Evolutionary conservation across 2,888 invertebrate species (phyloP).

Genomic region (Tetragonula carbonaria): DNA sequence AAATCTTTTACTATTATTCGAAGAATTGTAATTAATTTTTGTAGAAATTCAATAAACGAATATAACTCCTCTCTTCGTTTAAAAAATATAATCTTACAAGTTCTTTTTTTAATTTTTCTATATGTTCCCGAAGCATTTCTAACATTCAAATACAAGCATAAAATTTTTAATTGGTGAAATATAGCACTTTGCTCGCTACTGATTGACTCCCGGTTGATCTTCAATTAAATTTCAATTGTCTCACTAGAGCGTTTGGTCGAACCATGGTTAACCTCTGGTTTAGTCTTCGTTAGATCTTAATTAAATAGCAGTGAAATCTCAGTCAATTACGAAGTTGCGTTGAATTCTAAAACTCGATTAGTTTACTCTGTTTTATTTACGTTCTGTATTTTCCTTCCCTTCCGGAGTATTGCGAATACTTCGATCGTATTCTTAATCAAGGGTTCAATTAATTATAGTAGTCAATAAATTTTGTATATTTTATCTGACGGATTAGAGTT

Average conservation of each 20-base stretch:
- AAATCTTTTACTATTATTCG: not conserved
- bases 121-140: not conserved
- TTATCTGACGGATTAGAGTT: too few relatives aligned
- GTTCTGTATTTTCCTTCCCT: too few relatives aligned
- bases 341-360: not conserved
- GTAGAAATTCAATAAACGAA: not conserved
- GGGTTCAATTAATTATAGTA: too few relatives aligned
- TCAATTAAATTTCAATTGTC: conserved; percentile 35
- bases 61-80: not conserved
- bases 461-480: too few relatives aligned
- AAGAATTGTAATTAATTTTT: not conserved
- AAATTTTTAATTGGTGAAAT: not conserved
- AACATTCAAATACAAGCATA: not conserved
- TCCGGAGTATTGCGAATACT: too few relatives aligned
- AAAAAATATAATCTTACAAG: not conserved
- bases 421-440: too few relatives aligned
- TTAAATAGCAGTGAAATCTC: conserved; percentile 18
- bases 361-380: not conserved
- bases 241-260: conserved; percentile 20
- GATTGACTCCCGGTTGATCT: conserved; percentile 24
- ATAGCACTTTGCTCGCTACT: not conserved
- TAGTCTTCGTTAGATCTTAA: conserved; percentile 29
- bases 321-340: not conserved
- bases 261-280: conserved; percentile 35
- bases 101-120: not conserved